Evolutionary conservation across 2,888 invertebrate species (phyloP).

Genomic region (Drosophila borealis): DNA sequence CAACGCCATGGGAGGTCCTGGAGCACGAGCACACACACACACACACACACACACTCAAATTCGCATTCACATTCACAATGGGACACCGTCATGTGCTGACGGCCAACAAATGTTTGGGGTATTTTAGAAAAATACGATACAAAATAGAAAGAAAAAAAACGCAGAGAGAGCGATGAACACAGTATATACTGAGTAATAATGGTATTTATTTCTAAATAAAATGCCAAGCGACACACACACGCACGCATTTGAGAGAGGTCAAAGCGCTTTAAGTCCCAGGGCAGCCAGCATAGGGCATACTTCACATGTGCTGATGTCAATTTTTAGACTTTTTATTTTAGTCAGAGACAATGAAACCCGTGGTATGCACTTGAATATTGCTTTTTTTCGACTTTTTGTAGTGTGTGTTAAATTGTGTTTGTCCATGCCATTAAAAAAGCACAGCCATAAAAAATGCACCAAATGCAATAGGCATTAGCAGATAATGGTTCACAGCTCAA

Average conservation of each 20-base stretch:
- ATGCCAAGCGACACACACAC: constrained; percentile 38
- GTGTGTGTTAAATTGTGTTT: constrained; percentile 44
- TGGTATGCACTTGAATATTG: constrained; percentile 1
- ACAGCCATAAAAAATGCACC: constrained; percentile 27
- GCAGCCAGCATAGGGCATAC: constrained; percentile 20
- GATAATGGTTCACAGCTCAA: constrained; percentile 1
- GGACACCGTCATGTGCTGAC: constrained; percentile 58
- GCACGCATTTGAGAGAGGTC: constrained; percentile 49
- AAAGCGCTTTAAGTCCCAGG: constrained; percentile 64
- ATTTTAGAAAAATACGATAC: constrained; percentile 65
- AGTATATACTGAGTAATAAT: constrained; percentile 56
- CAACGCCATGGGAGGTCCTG: constrained; percentile 56
- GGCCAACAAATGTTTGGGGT: constrained; percentile 63
- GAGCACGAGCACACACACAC: constrained; percentile 21
- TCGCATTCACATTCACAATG: constrained; percentile 54
- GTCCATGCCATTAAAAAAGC: constrained; percentile 35
- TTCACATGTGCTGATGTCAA: constrained; percentile 46
- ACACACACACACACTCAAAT: constrained; percentile 7
- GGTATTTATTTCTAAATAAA: constrained; percentile 73
- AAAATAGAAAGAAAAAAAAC: constrained; percentile 37
- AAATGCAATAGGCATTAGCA: background rate
- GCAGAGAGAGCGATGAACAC: constrained; percentile 9
- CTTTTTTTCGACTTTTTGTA: constrained; percentile 17
- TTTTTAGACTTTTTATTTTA: constrained; percentile 53
- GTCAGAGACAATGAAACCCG: constrained; percentile 40